phyloP scores from a whole-genome alignment of 2,888 invertebrate genomes.

The Andrena bicolor region DNA sequence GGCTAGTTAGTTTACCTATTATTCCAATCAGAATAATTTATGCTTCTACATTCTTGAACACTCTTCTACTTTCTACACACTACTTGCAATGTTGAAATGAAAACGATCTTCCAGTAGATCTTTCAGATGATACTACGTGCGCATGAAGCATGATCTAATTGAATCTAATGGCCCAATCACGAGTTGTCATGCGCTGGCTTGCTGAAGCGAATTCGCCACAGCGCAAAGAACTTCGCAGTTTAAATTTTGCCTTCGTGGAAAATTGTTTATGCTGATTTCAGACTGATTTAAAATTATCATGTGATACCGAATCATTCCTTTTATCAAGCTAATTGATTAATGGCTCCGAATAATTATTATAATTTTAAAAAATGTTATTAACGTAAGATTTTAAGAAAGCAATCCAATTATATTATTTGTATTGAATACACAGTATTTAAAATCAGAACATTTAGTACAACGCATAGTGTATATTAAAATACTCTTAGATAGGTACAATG shows the following conservation, averaged over 20 bases:
- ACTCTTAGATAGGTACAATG: no score
- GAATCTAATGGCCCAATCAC: constrained; percentile 65
- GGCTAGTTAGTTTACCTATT: no score
- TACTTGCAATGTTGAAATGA: not conserved
- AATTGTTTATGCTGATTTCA: not conserved
- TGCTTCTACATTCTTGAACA: not conserved
- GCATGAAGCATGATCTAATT: constrained; percentile 53
- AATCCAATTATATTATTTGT: no score
- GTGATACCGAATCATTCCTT: not conserved
- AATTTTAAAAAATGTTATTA: no score
- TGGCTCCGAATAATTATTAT: no score
- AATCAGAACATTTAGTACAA: no score
- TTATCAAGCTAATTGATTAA: not conserved
- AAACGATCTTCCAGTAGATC: constrained; percentile 24
- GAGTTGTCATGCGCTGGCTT: constrained; percentile 38
- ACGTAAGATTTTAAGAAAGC: no score
- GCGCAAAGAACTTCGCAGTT: constrained; percentile 28
- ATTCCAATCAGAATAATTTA: no score
- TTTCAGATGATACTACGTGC: constrained; percentile 45
- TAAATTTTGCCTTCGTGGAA: not conserved
- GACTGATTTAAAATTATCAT: not conserved
- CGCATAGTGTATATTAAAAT: no score
- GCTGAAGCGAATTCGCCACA: constrained; percentile 35
- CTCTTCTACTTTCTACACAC: not conserved
- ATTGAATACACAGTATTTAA: no score